Evolutionary conservation across 2,797 vertebrate genomes (phyloP), one percentile per base, ranked within the genome.

Genomic region (Hirundo rustica): DNA sequence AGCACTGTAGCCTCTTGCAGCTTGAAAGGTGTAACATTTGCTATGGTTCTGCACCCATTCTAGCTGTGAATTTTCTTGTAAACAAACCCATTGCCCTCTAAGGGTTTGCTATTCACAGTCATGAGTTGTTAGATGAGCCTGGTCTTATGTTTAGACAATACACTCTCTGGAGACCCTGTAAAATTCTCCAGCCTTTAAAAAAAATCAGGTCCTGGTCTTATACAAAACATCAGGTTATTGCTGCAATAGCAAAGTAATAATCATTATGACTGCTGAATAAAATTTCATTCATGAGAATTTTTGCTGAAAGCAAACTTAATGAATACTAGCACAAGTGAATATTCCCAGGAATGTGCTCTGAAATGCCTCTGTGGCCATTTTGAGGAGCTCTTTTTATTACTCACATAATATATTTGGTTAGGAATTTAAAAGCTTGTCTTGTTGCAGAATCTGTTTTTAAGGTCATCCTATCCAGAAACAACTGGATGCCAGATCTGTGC

Each of bases 351-450:
- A 94, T 8, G 58, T 90, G 76, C 79, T 94, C 79, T 75, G 60
- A 92, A 94, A 97, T 89, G 91, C 89, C 92, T 94, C 82, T 80
- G 85, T 96, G 95, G 78, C 85, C 91, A 89, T 96, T 97, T 91
- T 92, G 85, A 95, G 79, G 50, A 95, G 80, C 70, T 95, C 93
- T 94, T 94, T 95, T 94, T 96, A 95, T 96, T 95, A 96, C 85
- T 78, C 55, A 64, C 15, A 1, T 86, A 92, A 96, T 93, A 75
- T 47, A 94, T 95, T 93, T 94, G 62, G 76, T 92, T 95, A 84
- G 92, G 77, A 95, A 95, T 90, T 90, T 84, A 85, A 95, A 95
- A 94, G 55, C 79, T 84, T 92, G 73, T 75, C 93, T 88, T 78
- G 58, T 44, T 95, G 61, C 66, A 78, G 83, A 84, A 73, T 78